Base-by-base conservation (phyloP, 2,113 vertebrate species). In the Bothrops jararaca region DNA sequence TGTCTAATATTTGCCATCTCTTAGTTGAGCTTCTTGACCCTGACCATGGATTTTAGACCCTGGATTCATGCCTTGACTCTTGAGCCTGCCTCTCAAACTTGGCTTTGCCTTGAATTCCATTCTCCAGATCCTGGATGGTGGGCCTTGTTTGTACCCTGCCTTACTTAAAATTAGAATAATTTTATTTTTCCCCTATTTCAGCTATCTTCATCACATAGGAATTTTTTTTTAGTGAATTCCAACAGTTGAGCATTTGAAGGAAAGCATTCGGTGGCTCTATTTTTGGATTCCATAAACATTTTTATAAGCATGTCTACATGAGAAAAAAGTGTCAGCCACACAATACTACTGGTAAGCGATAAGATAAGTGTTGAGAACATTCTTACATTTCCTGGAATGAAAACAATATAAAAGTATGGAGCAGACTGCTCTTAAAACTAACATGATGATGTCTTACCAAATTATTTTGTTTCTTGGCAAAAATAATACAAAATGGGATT, bases 241-340 rank as follows among this genome's bases (percentile, higher is more conserved):
- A 94, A 91, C 15, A 89, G 92, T 92, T 93, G 94, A 58, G 18
- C 80, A 4, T 92, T 95, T 95, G 60, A n/a, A 10, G 86, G 91
- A 92, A 93, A n/a, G 87, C 69, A 92, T 60, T 57, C 64, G 10
- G 26, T 42, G 80, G 64, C 58, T n/a, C 90, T 48, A 96, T 56
- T 88, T 52, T 87, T n/a, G 56, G 92, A 15, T 64, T 89, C 93
- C 89, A 90, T 53, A n/a, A 64, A 87, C 50, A 11, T 2, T 85
- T 39, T 64, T 91, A 22, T 80, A 80, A 80, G 34, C 26, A 13
- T 20, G 42, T 39, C 23, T 88, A 18, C 52, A n/a, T 54, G 50
- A n/a, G 50, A 42, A 80, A 39, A 42, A 80, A 80, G 34, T 80
- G 74, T 80, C 34, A 80, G 74, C 34, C 34, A 42, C 74, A 80